Percentiles rank a stretch among this genome's conserved stretches.
phyloP scores from a whole-genome alignment of 2,113 vertebrate species.

The Pithys albifrons region DNA sequence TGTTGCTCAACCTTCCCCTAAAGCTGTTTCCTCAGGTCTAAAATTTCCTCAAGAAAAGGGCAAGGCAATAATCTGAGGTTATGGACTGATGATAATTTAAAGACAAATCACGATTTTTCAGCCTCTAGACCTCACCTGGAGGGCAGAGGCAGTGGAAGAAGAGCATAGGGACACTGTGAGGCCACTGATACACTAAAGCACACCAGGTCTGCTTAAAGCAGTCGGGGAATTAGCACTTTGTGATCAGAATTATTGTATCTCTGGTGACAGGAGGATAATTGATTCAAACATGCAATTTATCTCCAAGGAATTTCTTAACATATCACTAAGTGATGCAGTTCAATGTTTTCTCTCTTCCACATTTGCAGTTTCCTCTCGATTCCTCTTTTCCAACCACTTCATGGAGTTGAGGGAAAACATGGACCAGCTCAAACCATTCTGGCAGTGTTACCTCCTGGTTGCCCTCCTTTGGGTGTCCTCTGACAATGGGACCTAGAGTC shows the following conservation, averaged over 20 bases:
- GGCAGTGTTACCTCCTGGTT: not conserved
- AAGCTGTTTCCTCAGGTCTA: not conserved
- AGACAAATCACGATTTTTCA: not conserved
- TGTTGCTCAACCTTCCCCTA: not conserved
- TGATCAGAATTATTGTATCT: not conserved
- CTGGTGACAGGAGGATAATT: not conserved
- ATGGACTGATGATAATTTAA: not conserved
- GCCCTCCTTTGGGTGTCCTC: not conserved
- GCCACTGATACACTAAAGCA: not conserved
- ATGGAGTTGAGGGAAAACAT: accelerated
- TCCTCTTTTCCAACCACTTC: not conserved
- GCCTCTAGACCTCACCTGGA: not conserved
- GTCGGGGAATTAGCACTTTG: not conserved
- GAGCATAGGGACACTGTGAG: not conserved
- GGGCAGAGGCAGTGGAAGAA: not conserved
- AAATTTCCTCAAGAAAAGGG: not conserved
- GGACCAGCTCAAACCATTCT: not conserved
- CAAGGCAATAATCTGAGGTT: not conserved
- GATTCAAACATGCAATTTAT: not conserved
- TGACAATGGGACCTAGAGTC: not conserved
- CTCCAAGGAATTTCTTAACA: not conserved
- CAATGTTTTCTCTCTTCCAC: not conserved
- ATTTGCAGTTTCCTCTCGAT: not conserved
- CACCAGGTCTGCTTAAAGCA: not conserved
- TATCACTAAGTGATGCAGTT: not conserved